Conservation (phyloP, 2,797 vertebrate species). For the Anabacerthia variegaticeps region DNA sequence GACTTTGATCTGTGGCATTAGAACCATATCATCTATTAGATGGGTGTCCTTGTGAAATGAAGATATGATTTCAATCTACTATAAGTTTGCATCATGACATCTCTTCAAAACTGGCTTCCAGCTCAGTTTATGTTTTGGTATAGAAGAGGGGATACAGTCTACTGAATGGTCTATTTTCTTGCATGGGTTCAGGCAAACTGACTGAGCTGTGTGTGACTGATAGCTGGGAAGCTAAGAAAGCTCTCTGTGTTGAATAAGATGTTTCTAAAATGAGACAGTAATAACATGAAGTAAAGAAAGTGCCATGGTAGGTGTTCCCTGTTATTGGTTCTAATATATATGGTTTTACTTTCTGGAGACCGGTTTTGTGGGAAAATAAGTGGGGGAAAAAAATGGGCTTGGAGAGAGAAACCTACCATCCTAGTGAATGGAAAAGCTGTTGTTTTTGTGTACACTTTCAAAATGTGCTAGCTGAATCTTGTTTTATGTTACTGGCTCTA, state of each 20-base stretch:
- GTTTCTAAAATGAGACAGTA: neutral
- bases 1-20: neutral
- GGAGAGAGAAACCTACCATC: neutral
- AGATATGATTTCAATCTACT: neutral
- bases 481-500: neutral
- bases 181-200: fast-evolving
- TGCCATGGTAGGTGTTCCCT: neutral
- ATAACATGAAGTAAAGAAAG: neutral
- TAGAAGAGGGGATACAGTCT: neutral
- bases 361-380: neutral
- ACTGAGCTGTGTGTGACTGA: neutral
- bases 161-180: neutral
- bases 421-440: neutral
- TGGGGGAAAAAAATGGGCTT: too few species aligned
- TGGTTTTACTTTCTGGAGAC: neutral
- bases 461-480: neutral
- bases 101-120: neutral
- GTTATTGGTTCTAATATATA: neutral
- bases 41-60: neutral
- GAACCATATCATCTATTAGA: neutral
- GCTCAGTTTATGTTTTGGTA: neutral
- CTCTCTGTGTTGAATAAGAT: neutral
- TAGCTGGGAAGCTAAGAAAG: neutral
- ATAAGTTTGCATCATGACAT: neutral
- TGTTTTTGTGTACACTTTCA: neutral